Base-by-base conservation (phyloP, 1,140 invertebrate species). In the Anastrepha ludens region DNA sequence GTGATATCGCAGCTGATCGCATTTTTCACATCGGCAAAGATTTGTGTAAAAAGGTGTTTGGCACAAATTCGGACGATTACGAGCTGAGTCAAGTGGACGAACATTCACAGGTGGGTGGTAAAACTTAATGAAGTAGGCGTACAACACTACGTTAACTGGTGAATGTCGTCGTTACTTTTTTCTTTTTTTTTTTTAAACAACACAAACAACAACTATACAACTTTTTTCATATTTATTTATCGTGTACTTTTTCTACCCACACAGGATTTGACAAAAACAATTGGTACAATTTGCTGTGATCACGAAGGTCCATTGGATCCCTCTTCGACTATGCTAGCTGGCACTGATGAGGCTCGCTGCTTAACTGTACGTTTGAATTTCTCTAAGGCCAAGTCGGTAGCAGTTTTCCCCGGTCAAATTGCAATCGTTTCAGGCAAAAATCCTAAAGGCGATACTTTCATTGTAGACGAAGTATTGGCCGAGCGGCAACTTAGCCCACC, bases 401-500 rank as follows among this genome's bases (percentile, higher is more conserved):
- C 96, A 0, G 91, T 98, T 13, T 98, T 97, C 91, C 96, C 98
- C 4, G 98, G 98, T 1, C 97, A 98, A 94, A 95, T 98, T 39
- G 95, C 98, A 11, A 95, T 96, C 2, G 94, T 97, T 58, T 94
- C 95, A 67, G 97, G 97, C 1, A 94, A 94, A 1, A 97, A 97
- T 93, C 95, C 95, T 2, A 95, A 95, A 4, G 96, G 96, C 0
- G 95, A 96, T 88, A 94, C 94, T 41, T 94, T 98, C 64, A 91
- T 96, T n/a, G 96, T 95, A 0, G 95, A 96, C 8, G 95, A 96
- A 89, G 91, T 98, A 7, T 95, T 94, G 90, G 91, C 93, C 5
- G 95, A 95, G 78, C 89, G 91, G 3, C 90, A 90, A 20, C 87
- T 93, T 29, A 89, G 88, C 3, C 90, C 90, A 1, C 88, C 90